Base-by-base conservation (phyloP, 2,888 invertebrate species). In the Emmelina monodactyla region DNA sequence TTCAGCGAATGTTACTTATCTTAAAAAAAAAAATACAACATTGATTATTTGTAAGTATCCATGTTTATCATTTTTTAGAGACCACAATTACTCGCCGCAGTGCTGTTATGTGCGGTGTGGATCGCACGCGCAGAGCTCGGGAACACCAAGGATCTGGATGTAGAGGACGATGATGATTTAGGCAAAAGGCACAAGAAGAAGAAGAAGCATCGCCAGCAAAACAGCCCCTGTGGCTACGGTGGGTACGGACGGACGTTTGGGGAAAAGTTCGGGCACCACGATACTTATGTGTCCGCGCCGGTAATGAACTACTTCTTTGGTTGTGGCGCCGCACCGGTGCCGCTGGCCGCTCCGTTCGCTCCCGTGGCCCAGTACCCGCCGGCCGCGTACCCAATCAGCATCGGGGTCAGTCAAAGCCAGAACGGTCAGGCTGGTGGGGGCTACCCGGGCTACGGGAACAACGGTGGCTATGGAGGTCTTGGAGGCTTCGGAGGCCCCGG, bases 291-390 rank as follows among this genome's bases (percentile, higher is more conserved):
- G 1, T 68, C 67, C 2, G 73, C 76, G 16, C 76, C 76, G 1
- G 68, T 75, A 2, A 69, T 61, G 48, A 78, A 78, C 49, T 78
- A 75, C 44, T 71, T 65, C 49, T 62, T 71, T 22, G 71, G 70
- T 0, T 75, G 76, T 37, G 71, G 71, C 2, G 51, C 47, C 12
- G 48, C 45, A 1, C 47, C 50, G 7, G 35, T 55, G 13, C 41
- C 50, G 3, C 44, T 45, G 1, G 43, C 47, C 1, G 43, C 41
- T 3, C 46, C 50, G 1, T 30, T 46, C 3, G 43, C 44, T 3
- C 39, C 47, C 9, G 16, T 47, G 32, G 31, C 49, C 35, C 22
- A 51, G 41, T 28, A 51, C 42, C 42, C 50, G 3, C 50, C 49
- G 0, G 36, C 43, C 7, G 47, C 45, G 1, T 47, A 43, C 29